Base-by-base conservation (phyloP, 2,113 vertebrate species). In the Epinephelus cyanopodus region DNA sequence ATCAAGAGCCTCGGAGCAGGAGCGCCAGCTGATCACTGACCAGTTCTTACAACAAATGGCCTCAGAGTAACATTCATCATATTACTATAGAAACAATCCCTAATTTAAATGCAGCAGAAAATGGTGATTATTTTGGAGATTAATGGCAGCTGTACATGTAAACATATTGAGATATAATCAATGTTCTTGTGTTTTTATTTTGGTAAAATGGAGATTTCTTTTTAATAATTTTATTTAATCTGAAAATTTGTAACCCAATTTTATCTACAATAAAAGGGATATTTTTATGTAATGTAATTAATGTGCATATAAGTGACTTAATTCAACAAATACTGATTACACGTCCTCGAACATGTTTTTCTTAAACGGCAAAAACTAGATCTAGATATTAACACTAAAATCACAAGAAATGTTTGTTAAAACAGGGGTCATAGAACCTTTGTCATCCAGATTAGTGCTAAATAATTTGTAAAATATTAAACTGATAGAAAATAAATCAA, bases 1-100 rank as follows among this genome's bases (percentile, higher is more conserved):
- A 14, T 48, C 57, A 3, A 19, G 45, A 62, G 47, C 70, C 27
- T 37, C 82, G 0, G 86, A 90, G 89, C 84, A 77, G 80, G 82
- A 88, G 81, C 2, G 9, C 48, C 0, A 48, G 66, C 45, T 6
- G 9, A 77, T 39, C 77, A 18, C 65, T 0, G 33, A 70, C 1
- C 57, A 54, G 47, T 6, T 18, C 15, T 48, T 48, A 48, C 14
- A 15, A 15, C 47, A 12, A 48, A 48, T 14, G 47, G 48, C 15
- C 4, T 47, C 47, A 18, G 3, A 17, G 14, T 50, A 5, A 18
- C 1, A 5, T 15, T 14, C 10, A 11, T 14, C 12, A 48, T 45
- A 48, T 17, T 48, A 14, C 4, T 1, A 48, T 12, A 14, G 14
- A 15, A 14, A 13, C 47, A 48, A 48, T 15, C 13, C 14, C 3